phyloP scores from a whole-genome alignment of 2,113 vertebrate genomes.

The Nestor notabilis region DNA sequence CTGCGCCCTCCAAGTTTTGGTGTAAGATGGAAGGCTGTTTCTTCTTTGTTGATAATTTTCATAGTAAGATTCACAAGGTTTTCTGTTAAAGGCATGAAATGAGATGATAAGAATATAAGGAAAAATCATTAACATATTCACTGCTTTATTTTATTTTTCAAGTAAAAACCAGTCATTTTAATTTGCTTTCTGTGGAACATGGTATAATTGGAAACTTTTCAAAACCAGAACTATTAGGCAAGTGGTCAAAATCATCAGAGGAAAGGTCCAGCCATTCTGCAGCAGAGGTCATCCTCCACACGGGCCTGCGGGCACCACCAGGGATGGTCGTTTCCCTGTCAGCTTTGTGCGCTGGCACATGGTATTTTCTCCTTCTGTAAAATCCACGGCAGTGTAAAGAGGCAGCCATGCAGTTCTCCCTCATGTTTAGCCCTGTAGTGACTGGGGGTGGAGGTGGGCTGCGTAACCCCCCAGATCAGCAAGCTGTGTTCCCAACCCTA shows the following conservation, averaged over 20 bases:
- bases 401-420: background rate
- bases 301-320: background rate
- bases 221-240: constrained; percentile 12
- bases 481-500: background rate
- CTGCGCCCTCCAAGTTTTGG: constrained; percentile 36
- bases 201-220: constrained; percentile 25
- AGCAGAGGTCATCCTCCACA: background rate
- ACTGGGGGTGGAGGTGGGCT: background rate
- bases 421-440: background rate
- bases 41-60: constrained; percentile 48
- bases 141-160: background rate
- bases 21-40: constrained; percentile 23
- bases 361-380: background rate
- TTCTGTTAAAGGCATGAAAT: constrained; percentile 58
- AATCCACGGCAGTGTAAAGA: background rate
- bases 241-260: constrained; percentile 38
- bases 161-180: constrained; percentile 48
- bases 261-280: background rate
- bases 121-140: constrained; percentile 27
- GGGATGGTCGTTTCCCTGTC: background rate
- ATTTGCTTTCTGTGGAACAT: constrained; percentile 33
- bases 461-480: background rate
- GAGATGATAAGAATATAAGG: constrained; percentile 54
- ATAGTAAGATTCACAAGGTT: constrained; percentile 40
- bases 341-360: background rate